Conservation (phyloP, 2,888 invertebrate species). For the Pyrrhosoma nymphula region DNA sequence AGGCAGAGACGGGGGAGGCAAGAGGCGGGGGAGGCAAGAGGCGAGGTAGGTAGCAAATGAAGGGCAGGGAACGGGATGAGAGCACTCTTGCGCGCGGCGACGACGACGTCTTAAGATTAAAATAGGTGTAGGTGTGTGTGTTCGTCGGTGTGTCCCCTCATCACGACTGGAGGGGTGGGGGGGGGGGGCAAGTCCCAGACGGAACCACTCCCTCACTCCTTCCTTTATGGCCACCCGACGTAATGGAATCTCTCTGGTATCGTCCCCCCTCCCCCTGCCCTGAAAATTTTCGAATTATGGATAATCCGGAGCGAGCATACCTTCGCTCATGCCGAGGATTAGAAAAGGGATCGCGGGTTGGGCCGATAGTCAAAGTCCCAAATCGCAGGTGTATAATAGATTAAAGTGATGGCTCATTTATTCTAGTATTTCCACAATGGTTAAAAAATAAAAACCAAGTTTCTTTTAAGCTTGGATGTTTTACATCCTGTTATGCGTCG, state of each 20-base stretch:
- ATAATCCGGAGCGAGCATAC: neutral
- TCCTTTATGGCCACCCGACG: neutral
- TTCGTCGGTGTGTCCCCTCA: neutral
- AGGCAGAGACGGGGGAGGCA: no score
- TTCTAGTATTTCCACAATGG: neutral
- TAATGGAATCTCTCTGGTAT: constrained; percentile 8
- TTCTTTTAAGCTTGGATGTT: no score
- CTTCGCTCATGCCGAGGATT: neutral
- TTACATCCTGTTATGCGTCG: no score
- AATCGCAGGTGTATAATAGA: neutral
- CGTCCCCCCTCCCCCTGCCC: neutral
- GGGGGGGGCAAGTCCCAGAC: neutral
- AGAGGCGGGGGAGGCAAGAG: no score
- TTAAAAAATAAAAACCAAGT: no score
- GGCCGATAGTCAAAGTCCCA: neutral
- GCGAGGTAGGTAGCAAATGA: neutral
- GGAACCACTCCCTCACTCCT: neutral
- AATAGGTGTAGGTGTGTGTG: neutral
- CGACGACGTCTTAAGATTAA: constrained; percentile 27
- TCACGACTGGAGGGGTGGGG: neutral
- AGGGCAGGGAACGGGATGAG: constrained; percentile 1
- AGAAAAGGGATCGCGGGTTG: neutral
- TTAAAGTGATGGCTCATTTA: neutral
- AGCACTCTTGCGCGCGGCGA: neutral
- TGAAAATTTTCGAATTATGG: constrained; percentile 6